These are phyloP conservation scores for Pseudomyrmex cubaensis DNA, from an alignment of 1,140 invertebrate genomes.

Conservation along the genomic window DNA sequence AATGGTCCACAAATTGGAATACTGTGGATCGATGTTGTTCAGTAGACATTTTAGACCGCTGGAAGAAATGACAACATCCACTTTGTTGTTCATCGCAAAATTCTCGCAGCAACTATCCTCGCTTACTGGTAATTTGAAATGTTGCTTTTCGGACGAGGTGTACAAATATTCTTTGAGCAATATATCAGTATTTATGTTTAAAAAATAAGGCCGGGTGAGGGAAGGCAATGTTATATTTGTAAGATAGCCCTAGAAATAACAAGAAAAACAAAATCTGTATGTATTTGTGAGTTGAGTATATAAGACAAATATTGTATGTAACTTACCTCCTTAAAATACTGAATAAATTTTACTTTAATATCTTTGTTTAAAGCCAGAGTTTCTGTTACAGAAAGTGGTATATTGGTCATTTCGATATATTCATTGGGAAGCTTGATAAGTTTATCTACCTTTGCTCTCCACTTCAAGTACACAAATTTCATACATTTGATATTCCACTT, in stretches of 20 bases:
- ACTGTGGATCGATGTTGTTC: conserved; percentile 77
- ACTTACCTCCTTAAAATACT: conserved; percentile 63
- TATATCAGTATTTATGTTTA: conserved; percentile 17
- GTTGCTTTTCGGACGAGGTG: neutral
- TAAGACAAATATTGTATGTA: no score
- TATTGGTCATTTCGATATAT: conserved; percentile 69
- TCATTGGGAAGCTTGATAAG: conserved; percentile 69
- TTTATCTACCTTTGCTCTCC: conserved; percentile 68
- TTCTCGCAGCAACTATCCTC: conserved; percentile 81
- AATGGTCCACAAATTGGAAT: conserved; percentile 80
- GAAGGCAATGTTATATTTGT: conserved; percentile 61
- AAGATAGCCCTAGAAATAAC: conserved; percentile 65
- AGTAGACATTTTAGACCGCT: conserved; percentile 83
- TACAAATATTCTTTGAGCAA: conserved; percentile 49
- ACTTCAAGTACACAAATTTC: conserved; percentile 65
- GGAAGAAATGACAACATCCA: conserved; percentile 84
- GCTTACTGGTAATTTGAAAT: conserved; percentile 76
- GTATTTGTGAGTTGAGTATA: no score
- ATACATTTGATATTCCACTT: conserved; percentile 40
- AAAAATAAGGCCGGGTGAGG: neutral
- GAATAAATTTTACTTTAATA: conserved; percentile 61
- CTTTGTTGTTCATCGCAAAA: conserved; percentile 76
- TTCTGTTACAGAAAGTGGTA: conserved; percentile 63
- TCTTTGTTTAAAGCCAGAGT: conserved; percentile 35
- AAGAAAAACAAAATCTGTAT: neutral